A percentile compares a stretch with the other conserved stretches of the same genome.
Evolutionary conservation across 2,888 invertebrate genomes (phyloP).

Genomic region (Priocnemis perturbator): DNA sequence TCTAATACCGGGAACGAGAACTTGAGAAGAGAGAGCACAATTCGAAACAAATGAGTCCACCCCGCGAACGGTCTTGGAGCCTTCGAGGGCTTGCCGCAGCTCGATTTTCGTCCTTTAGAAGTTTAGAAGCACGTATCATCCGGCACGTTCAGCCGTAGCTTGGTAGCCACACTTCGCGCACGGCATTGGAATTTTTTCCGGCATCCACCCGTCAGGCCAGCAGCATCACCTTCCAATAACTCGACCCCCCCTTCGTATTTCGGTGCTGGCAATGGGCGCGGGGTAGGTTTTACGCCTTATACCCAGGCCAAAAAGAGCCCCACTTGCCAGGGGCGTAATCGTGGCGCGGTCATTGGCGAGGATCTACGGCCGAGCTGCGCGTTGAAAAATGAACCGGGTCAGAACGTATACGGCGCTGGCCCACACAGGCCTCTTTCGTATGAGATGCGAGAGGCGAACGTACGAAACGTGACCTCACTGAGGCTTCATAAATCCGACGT

Average conservation of each 20-base stretch:
- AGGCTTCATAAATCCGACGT: slow-evolving; percentile 65
- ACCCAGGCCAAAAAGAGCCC: slow-evolving; percentile 20
- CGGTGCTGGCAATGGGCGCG: slow-evolving; percentile 6
- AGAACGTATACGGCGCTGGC: slow-evolving; percentile 18
- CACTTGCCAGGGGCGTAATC: slow-evolving; percentile 29
- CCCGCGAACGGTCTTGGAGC: no score
- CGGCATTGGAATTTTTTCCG: slow-evolving; percentile 58
- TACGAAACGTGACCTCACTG: slow-evolving; percentile 59
- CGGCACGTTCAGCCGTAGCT: slow-evolving; percentile 44
- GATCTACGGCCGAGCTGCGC: slow-evolving; percentile 40
- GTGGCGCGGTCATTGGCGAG: slow-evolving; percentile 33
- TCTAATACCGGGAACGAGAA: no score
- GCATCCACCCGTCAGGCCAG: background rate
- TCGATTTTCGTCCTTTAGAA: background rate
- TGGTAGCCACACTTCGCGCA: slow-evolving; percentile 50
- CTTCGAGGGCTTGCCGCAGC: no score
- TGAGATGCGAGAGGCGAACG: slow-evolving; percentile 35
- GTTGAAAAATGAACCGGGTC: slow-evolving; percentile 52
- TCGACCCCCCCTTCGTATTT: background rate
- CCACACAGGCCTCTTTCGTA: background rate
- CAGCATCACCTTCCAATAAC: slow-evolving; percentile 11
- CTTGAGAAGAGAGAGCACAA: no score
- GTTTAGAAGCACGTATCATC: slow-evolving; percentile 34
- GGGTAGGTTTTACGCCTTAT: slow-evolving; percentile 48
- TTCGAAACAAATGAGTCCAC: no score